Conservation (phyloP, 2,113 vertebrate genomes). For the Laticauda colubrina region DNA sequence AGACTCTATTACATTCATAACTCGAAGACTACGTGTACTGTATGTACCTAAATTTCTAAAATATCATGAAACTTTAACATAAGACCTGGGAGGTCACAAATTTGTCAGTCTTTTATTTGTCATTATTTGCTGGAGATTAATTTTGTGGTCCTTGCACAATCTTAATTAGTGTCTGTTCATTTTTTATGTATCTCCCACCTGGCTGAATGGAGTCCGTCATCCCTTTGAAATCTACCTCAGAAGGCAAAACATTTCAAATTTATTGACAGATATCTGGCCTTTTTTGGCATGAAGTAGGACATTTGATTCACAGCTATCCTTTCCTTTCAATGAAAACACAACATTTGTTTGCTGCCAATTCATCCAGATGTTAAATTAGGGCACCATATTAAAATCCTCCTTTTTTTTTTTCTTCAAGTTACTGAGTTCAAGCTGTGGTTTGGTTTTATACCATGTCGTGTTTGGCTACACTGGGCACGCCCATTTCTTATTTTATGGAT, state of each 20-base stretch:
- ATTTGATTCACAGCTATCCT: not conserved
- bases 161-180: not conserved
- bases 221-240: not conserved
- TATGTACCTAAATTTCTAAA: not conserved
- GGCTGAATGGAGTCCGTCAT: constrained; percentile 15
- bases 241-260: not conserved
- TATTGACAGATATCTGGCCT: not conserved
- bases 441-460: not conserved
- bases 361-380: not conserved
- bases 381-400: not conserved
- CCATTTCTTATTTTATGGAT: not conserved
- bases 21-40: not conserved
- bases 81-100: not conserved
- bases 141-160: not conserved
- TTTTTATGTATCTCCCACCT: constrained; percentile 21
- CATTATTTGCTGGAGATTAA: not conserved
- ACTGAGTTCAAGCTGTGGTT: constrained; percentile 3
- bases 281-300: not conserved
- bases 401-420: not conserved
- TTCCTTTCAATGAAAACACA: not conserved
- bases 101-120: not conserved
- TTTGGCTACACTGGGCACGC: not conserved
- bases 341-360: not conserved
- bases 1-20: too few relatives aligned
- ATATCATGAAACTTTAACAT: not conserved